phyloP scores from a whole-genome alignment of 2,888 invertebrate species.

The Epinotia brunnichana region DNA sequence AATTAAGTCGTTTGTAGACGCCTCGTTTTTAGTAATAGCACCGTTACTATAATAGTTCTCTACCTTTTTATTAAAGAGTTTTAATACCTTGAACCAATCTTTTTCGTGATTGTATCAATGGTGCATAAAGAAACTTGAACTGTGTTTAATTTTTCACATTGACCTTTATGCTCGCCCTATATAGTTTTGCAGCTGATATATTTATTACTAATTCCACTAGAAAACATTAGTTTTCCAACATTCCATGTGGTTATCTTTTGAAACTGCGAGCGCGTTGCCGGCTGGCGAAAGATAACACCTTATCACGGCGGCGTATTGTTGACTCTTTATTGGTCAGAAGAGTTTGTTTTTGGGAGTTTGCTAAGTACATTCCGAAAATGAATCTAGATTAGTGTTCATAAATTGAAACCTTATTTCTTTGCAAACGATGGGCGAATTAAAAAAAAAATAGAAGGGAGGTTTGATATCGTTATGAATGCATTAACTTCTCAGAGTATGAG shows the following conservation, averaged over 20 bases:
- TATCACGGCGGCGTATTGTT: constrained; percentile 37
- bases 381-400: constrained; percentile 1
- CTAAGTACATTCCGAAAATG: constrained; percentile 2
- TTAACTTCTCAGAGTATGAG: constrained; percentile 43
- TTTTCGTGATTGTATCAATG: neutral
- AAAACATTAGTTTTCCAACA: constrained; percentile 26
- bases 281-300: constrained; percentile 41
- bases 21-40: neutral
- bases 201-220: constrained; percentile 4
- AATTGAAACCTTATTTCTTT: neutral
- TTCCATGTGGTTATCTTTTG: constrained; percentile 34
- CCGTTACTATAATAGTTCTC: neutral
- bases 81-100: constrained; percentile 6
- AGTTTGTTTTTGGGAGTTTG: constrained; percentile 30
- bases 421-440: neutral
- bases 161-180: constrained; percentile 13
- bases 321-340: constrained; percentile 33
- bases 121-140: neutral
- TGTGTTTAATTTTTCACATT: constrained; percentile 12
- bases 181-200: neutral
- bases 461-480: constrained; percentile 28
- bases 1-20: neutral
- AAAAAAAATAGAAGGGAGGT: constrained; percentile 16
- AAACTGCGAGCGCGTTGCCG: constrained; percentile 34
- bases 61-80: neutral